These are phyloP conservation scores for Mastigias papua DNA, from an alignment of 30 jellyfish, hydroid and myxozoan species.

Conservation along the genomic window DNA sequence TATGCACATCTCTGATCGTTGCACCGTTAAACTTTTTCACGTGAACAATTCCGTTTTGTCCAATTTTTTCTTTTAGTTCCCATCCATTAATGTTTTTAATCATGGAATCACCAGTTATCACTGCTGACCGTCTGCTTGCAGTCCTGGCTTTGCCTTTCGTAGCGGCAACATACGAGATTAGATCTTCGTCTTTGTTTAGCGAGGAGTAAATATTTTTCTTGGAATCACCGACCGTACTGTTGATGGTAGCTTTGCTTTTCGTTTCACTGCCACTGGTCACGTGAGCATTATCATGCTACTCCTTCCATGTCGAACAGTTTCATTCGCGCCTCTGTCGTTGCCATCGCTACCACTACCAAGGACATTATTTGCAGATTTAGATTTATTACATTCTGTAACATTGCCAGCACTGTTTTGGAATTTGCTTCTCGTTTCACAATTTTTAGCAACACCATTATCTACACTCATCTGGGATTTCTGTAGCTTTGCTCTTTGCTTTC, in stretches of 20 bases:
- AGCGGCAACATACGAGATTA: no score
- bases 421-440: no score
- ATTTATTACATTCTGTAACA: slow-evolving; percentile 1
- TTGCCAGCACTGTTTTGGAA: slow-evolving; percentile 23
- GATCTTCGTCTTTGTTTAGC: slow-evolving; percentile 1
- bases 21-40: no score
- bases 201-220: slow-evolving; percentile 9
- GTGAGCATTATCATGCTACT: slow-evolving; percentile 4
- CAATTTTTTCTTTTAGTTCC: no score
- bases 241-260: slow-evolving; percentile 1
- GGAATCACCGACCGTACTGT: slow-evolving; percentile 21
- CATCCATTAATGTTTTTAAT: no score
- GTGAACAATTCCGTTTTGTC: no score
- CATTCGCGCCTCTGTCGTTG: slow-evolving; percentile 38
- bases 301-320: slow-evolving; percentile 15
- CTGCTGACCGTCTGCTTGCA: slow-evolving; percentile 35
- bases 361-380: slow-evolving; percentile 27
- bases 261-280: slow-evolving; percentile 21
- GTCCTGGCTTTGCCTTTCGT: no score
- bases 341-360: slow-evolving; percentile 43
- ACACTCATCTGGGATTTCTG: slow-evolving; percentile 35
- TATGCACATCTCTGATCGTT: slow-evolving; percentile 21
- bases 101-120: slow-evolving; percentile 45
- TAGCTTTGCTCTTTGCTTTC: slow-evolving; percentile 23
- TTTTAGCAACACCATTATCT: neutral